These are phyloP conservation scores for Engystomops pustulosus DNA, from an alignment of 2,113 vertebrate genomes.

Conservation along the genomic window DNA sequence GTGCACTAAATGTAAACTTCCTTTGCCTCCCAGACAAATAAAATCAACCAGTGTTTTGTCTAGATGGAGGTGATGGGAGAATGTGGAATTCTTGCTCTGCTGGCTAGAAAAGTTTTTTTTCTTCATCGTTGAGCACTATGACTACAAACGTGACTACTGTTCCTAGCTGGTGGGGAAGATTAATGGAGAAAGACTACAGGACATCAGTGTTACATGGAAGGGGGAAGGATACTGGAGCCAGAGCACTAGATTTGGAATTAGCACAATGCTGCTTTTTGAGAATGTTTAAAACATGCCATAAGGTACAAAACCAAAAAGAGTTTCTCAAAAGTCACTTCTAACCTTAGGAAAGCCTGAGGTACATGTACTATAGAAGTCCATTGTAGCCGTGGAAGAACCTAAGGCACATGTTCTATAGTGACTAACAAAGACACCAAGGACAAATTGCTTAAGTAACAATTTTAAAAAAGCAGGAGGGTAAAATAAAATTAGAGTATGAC, in stretches of 20 bases:
- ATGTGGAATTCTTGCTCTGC: constrained; percentile 11
- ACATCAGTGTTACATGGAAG: constrained; percentile 19
- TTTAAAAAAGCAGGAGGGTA: too few species aligned
- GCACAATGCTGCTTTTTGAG: constrained; percentile 20
- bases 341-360: not conserved
- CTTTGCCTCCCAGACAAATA: constrained; percentile 43
- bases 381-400: too few species aligned
- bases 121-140: not conserved
- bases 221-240: not conserved
- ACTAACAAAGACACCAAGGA: not conserved
- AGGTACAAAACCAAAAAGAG: not conserved
- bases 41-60: constrained; percentile 40
- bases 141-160: constrained; percentile 40
- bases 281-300: not conserved
- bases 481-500: too few species aligned
- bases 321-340: not conserved
- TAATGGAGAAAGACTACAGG: constrained; percentile 45
- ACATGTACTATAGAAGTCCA: too few species aligned
- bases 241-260: constrained; percentile 25
- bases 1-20: constrained; percentile 33
- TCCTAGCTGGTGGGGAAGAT: constrained; percentile 4
- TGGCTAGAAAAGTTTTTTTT: constrained; percentile 27
- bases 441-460: not conserved
- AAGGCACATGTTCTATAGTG: not conserved
- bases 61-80: constrained; percentile 20